A percentile compares a stretch with the other conserved stretches of the same genome.
Evolutionary conservation across 2,113 vertebrate species (phyloP).

Genomic region (Prunella himalayana): DNA sequence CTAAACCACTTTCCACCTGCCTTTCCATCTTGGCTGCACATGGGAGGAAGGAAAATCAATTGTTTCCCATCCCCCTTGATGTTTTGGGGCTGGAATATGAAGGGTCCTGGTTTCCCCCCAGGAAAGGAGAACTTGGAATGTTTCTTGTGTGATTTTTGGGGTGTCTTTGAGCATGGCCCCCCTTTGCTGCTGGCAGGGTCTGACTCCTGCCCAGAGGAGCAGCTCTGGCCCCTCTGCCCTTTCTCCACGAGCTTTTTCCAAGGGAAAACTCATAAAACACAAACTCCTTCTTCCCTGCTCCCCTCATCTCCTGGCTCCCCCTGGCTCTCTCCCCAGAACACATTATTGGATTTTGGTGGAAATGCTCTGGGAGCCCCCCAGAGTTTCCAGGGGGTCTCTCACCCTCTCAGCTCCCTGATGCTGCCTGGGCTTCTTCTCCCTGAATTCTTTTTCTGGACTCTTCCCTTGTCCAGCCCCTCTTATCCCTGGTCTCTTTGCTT

Average conservation of each 20-base stretch:
- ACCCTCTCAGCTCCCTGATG: neutral
- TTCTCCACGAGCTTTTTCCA: neutral
- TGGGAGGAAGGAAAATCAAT: neutral
- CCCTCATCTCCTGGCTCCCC: neutral
- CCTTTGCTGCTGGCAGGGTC: neutral
- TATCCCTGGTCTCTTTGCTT: neutral
- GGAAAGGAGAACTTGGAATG: neutral
- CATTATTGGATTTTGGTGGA: neutral
- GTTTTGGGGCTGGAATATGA: neutral
- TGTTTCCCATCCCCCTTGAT: fast-evolving
- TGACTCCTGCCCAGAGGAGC: neutral
- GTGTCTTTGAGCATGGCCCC: fast-evolving
- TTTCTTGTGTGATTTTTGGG: neutral
- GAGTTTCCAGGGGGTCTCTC: neutral
- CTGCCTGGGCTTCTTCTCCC: neutral
- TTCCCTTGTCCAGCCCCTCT: neutral
- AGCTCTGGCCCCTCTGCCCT: neutral
- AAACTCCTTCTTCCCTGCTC: neutral
- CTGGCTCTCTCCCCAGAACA: neutral
- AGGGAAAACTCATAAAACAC: conserved; percentile 1
- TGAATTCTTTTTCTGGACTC: neutral
- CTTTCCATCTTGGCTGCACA: neutral
- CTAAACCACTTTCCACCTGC: neutral
- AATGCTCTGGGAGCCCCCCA: neutral
- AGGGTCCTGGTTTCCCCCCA: neutral